phyloP scores from a whole-genome alignment of 2,113 vertebrate species.

The Podocnemis expansa region DNA sequence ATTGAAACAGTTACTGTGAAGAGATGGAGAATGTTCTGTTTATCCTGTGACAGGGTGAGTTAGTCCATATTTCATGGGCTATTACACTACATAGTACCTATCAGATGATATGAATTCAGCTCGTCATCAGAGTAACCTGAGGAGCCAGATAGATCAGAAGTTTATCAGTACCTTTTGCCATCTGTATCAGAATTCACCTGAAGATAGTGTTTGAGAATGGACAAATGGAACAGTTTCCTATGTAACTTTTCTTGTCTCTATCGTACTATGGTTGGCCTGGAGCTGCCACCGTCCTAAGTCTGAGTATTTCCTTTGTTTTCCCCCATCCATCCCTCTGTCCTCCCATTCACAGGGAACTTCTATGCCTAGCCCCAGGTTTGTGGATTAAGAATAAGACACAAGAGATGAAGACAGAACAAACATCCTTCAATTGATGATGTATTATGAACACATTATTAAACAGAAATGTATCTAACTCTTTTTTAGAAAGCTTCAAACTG shows the following conservation, averaged over 20 bases:
- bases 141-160: background rate
- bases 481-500: background rate
- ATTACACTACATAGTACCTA: background rate
- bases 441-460: background rate
- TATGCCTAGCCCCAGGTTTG: background rate
- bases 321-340: too few relatives aligned
- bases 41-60: background rate
- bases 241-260: background rate
- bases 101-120: slow-evolving; percentile 4
- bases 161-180: background rate
- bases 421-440: background rate
- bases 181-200: background rate
- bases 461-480: background rate
- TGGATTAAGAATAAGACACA: background rate
- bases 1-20: background rate
- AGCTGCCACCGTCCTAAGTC: background rate
- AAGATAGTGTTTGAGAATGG: background rate
- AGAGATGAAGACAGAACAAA: background rate
- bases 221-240: background rate
- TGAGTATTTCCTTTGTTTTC: background rate
- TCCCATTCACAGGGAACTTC: background rate
- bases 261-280: background rate
- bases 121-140: background rate
- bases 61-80: background rate
- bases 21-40: background rate